A percentile compares a stretch with the other conserved stretches of the same genome.
These are phyloP conservation scores for Cacoxenus indagator DNA, from an alignment of 2,888 invertebrate species.

Conservation along the genomic window DNA sequence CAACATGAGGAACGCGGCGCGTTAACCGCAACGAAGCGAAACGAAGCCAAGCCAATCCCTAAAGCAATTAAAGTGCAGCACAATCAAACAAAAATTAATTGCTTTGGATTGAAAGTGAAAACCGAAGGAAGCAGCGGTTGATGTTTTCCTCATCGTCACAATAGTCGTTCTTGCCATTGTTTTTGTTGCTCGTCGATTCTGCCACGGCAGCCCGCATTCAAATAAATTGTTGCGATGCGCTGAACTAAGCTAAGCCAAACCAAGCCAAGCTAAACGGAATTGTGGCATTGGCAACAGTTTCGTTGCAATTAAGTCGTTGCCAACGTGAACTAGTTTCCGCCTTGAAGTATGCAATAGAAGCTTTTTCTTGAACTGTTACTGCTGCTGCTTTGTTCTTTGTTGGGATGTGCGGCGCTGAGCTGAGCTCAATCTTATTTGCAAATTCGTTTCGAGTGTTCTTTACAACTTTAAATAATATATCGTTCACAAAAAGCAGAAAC, in stretches of 20 bases:
- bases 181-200: not conserved
- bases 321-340: not conserved
- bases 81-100: constrained; percentile 21
- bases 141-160: not conserved
- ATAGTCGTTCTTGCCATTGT: not conserved
- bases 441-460: too few species aligned
- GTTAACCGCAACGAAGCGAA: not conserved
- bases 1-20: not conserved
- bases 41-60: not conserved
- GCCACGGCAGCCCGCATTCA: not conserved
- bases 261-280: not conserved
- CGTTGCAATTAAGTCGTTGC: not conserved
- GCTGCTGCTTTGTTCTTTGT: not conserved
- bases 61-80: constrained; percentile 21
- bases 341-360: not conserved
- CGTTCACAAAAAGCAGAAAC: too few species aligned
- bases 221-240: not conserved
- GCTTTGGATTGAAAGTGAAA: constrained; percentile 18
- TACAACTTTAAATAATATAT: too few species aligned
- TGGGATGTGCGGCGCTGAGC: too few species aligned
- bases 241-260: not conserved
- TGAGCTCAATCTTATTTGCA: too few species aligned
- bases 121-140: not conserved
- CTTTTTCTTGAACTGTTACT: not conserved
- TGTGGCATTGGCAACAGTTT: not conserved